phyloP scores from a whole-genome alignment of 2,797 vertebrate species.

The Picus viridis region DNA sequence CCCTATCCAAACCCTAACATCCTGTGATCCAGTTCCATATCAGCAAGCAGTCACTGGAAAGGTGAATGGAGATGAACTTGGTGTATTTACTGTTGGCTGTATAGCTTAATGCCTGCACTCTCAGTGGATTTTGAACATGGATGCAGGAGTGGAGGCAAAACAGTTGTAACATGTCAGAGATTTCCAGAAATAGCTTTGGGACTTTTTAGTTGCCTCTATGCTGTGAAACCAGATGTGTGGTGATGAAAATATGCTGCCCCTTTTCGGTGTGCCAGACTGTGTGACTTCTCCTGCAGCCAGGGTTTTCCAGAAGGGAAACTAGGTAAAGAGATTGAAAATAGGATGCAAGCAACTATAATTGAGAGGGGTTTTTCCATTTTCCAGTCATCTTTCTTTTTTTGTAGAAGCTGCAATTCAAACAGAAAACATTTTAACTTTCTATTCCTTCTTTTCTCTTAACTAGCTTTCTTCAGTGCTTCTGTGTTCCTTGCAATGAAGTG shows the following conservation, averaged over 20 bases:
- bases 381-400: neutral
- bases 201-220: slow-evolving; percentile 38
- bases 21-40: neutral
- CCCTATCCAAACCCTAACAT: too few relatives aligned
- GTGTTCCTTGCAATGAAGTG: neutral
- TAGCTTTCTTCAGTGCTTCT: neutral
- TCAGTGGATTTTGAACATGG: neutral
- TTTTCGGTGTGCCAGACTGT: slow-evolving; percentile 31
- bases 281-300: neutral
- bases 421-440: neutral
- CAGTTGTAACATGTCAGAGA: neutral
- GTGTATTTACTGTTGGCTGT: neutral
- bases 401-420: neutral
- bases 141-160: neutral
- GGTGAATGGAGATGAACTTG: neutral
- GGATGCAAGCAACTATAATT: neutral
- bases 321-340: neutral
- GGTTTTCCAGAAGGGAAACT: slow-evolving; percentile 57
- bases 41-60: neutral
- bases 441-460: neutral
- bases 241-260: neutral
- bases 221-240: neutral
- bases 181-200: slow-evolving; percentile 52
- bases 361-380: neutral
- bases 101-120: neutral